A percentile compares a stretch with the other conserved stretches of the same genome.
Conservation (phyloP, 2,797 vertebrate species). For the Hafferia zeledoni region DNA sequence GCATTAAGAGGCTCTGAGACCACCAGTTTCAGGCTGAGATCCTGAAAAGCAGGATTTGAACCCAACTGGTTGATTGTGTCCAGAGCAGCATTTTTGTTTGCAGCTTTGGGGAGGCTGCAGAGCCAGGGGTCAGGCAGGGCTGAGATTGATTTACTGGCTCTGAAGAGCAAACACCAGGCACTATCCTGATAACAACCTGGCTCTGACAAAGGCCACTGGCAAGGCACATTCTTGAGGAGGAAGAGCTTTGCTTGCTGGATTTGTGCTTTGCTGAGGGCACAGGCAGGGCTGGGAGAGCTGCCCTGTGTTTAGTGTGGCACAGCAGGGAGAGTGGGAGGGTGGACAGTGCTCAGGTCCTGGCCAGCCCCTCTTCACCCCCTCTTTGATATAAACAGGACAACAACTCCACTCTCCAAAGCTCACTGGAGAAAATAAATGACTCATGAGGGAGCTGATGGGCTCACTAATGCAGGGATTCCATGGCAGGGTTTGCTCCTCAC, state of each 20-base stretch:
- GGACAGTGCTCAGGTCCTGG: not conserved
- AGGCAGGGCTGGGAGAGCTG: not conserved
- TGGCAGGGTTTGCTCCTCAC: not conserved
- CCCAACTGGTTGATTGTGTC: conserved; percentile 85
- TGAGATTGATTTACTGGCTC: conserved; percentile 64
- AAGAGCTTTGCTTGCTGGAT: conserved; percentile 16
- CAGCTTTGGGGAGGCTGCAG: conserved; percentile 76
- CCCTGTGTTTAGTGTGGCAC: not conserved
- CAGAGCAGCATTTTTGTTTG: conserved; percentile 87
- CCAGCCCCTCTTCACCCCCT: not conserved
- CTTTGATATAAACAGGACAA: not conserved
- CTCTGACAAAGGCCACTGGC: conserved; percentile 62
- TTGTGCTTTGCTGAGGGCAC: conserved; percentile 33
- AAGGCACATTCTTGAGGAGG: conserved; percentile 63
- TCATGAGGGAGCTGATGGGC: not conserved
- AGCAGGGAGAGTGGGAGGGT: not conserved
- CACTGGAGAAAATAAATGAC: not conserved
- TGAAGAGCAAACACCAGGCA: conserved; percentile 44
- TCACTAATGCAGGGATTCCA: not conserved
- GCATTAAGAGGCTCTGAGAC: conserved; percentile 62
- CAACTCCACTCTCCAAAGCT: not conserved
- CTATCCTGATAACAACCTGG: conserved; percentile 55
- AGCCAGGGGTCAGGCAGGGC: conserved; percentile 74
- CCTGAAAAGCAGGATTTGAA: conserved; percentile 78
- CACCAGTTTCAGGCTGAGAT: conserved; percentile 49